A percentile compares a stretch with the other conserved stretches of the same genome.
These are phyloP conservation scores for Hemicrepidius hirtus DNA, from an alignment of 2,888 invertebrate genomes.

Conservation along the genomic window DNA sequence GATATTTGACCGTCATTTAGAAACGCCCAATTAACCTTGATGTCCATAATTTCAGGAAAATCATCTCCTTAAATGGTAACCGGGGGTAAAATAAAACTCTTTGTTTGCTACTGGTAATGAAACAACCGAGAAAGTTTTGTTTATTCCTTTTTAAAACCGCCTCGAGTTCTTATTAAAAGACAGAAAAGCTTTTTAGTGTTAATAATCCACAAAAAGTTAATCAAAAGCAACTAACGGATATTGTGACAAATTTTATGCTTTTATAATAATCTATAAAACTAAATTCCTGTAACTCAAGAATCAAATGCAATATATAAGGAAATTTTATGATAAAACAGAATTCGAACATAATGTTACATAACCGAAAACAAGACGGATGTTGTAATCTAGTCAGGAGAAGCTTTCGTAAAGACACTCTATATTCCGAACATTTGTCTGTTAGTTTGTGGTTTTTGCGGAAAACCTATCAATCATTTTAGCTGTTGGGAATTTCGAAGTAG, in stretches of 20 bases:
- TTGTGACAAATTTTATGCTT: too few species aligned
- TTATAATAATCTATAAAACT: too few species aligned
- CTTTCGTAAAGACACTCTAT: constrained; percentile 21
- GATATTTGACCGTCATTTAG: constrained; percentile 13
- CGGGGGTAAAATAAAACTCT: not conserved
- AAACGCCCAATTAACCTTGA: constrained; percentile 20
- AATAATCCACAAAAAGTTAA: too few species aligned
- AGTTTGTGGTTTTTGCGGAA: constrained; percentile 30
- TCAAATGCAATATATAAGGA: too few species aligned
- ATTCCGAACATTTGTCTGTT: constrained; percentile 40
- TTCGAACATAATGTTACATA: too few species aligned
- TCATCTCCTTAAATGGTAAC: constrained; percentile 9
- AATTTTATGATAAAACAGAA: too few species aligned
- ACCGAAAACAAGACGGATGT: too few species aligned
- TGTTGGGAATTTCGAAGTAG: constrained; percentile 33
- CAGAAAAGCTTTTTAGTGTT: too few species aligned
- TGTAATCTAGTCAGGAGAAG: too few species aligned
- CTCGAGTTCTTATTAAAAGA: too few species aligned
- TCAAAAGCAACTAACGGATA: too few species aligned
- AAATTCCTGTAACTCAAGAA: too few species aligned
- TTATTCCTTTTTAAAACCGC: not conserved
- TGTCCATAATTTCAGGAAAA: constrained; percentile 10
- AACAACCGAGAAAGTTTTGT: constrained; percentile 1
- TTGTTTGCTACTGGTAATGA: not conserved
- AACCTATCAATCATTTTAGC: constrained; percentile 42